Base-by-base conservation (phyloP, 1,140 invertebrate genomes). In the Leptinotarsa texana region DNA sequence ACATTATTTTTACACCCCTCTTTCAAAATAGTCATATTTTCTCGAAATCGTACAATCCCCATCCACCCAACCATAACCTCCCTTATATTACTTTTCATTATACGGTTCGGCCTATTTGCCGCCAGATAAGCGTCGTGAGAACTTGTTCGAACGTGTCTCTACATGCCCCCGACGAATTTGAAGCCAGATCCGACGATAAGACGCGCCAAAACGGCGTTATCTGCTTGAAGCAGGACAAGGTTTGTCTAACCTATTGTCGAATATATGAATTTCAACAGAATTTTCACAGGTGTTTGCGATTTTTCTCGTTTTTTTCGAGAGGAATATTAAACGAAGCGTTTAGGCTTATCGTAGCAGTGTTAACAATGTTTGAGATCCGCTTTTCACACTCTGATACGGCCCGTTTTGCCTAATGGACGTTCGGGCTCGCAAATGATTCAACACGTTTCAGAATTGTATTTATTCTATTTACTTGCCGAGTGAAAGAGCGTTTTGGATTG, bases 201-300 rank as follows among this genome's bases (percentile, higher is more conserved):
- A 47, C 18, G 21, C 62, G 15, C 15, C 51, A 6, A 33, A 66
- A 73, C 57, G 68, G 63, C 62, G 69, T 74, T 78, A 78, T 78
- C 77, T 73, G 49, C 13, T 22, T 5, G n/a, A 13, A 33, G 15
- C 63, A 66, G 63, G 27, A 66, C 63, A 66, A 15, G 22, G 11
- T 66, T 66, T 66, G 13, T 66, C 63, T 66, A 62, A 65, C 48
- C 67, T 68, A 78, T 72, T 78, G 77, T 78, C 77, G 75, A 78
- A 78, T 78, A 75, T 68, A 78, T 76, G 77, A 78, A 76, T 78
- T 78, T 76, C 76, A 76, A 78, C 68, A 72, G 71, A 57, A 63
- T 66, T 66, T 66, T 22, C 24, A 27, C 63, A 66, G 63, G 63
- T 66, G 24, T 33, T 57, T 57, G 51, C 17, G 13, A n/a, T 57